A percentile compares a stretch with the other conserved stretches of the same genome.
These are phyloP conservation scores for Lepus timidus DNA, from an alignment of 2,113 vertebrate genomes.

Conservation along the genomic window DNA sequence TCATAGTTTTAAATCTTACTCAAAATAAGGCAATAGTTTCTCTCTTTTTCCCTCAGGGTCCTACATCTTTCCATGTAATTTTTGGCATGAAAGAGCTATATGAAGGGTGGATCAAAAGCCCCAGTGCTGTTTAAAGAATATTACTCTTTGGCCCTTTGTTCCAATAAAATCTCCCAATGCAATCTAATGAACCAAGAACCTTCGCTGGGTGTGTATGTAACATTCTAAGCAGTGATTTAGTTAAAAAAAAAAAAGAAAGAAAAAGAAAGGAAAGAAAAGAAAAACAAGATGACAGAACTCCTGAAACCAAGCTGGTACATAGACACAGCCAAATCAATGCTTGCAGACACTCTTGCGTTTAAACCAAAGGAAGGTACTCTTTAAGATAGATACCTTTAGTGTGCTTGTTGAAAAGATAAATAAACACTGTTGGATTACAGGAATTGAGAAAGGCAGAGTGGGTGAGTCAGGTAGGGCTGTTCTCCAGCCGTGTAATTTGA, in stretches of 20 bases:
- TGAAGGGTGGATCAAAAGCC: not conserved
- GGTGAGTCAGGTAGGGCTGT: not conserved
- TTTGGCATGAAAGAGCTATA: slow-evolving; percentile 16
- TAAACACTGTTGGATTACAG: not conserved
- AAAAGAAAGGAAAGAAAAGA: not conserved
- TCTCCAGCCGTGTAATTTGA: not conserved
- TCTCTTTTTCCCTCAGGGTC: not conserved
- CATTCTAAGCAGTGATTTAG: slow-evolving; percentile 34
- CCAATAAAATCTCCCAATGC: not conserved
- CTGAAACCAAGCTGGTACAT: not conserved
- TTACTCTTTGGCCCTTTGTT: not conserved
- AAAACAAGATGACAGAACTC: not conserved
- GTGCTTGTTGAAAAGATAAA: not conserved
- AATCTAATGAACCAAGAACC: not conserved
- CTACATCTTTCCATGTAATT: not conserved
- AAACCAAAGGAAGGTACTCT: not conserved
- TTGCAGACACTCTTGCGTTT: not conserved
- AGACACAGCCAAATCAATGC: not conserved
- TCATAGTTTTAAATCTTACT: slow-evolving; percentile 28
- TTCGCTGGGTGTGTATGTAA: slow-evolving; percentile 5
- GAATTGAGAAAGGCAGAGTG: not conserved
- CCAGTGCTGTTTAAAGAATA: slow-evolving; percentile 1
- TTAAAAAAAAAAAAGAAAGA: not conserved
- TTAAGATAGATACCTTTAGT: not conserved
- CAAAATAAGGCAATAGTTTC: slow-evolving; percentile 39